A percentile compares a stretch with the other conserved stretches of the same genome.
Evolutionary conservation across 2,888 invertebrate species (phyloP).

Genomic region (Acanthopleura granulata): DNA sequence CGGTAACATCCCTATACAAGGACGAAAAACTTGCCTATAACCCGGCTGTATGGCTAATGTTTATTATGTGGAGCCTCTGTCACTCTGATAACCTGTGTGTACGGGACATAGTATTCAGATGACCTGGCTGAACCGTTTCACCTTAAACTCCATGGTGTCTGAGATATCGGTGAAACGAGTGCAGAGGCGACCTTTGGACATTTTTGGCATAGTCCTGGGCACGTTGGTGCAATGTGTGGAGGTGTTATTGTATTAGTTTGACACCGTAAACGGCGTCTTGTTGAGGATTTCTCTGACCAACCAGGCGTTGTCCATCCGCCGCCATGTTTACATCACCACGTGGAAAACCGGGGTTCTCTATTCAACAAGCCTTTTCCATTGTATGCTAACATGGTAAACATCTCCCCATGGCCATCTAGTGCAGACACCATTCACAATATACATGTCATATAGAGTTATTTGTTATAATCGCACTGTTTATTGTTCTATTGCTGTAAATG

Average conservation of each 20-base stretch:
- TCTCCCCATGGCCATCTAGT: neutral
- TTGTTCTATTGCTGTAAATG: neutral
- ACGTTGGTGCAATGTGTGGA: constrained; percentile 10
- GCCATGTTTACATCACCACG: neutral
- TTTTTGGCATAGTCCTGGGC: neutral
- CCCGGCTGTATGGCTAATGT: too few species aligned
- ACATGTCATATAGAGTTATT: constrained; percentile 15
- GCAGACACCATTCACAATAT: neutral
- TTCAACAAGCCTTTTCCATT: neutral
- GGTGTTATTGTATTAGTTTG: neutral
- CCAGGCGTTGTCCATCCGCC: neutral
- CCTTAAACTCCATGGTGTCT: neutral
- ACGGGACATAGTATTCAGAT: too few species aligned
- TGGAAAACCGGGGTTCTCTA: neutral
- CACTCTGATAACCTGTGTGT: too few species aligned
- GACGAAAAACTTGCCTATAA: too few species aligned
- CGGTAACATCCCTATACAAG: too few species aligned
- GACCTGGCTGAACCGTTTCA: neutral
- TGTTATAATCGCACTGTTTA: constrained; percentile 6
- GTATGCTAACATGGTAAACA: neutral
- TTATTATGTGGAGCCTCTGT: too few species aligned
- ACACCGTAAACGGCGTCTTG: neutral
- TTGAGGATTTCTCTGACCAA: neutral
- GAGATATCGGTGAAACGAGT: neutral
- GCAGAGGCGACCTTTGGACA: neutral